phyloP scores from a whole-genome alignment of 2,113 vertebrate genomes.

The rabbit (Oryctolagus cuniculus) region DNA sequence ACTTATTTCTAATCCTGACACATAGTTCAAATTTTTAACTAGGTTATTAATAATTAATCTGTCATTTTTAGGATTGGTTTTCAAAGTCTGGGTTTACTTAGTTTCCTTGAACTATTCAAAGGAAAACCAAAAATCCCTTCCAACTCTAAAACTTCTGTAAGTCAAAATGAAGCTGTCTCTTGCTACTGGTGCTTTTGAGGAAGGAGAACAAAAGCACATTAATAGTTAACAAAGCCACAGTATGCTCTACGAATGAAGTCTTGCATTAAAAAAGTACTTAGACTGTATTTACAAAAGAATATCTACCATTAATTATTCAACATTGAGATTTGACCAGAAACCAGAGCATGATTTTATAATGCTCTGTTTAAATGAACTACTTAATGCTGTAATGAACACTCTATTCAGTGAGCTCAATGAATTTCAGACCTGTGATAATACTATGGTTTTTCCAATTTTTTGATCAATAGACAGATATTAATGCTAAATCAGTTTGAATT shows the following conservation, averaged over 20 bases:
- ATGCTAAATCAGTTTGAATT: slow-evolving; percentile 73
- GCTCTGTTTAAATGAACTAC: slow-evolving; percentile 83
- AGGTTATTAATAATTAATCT: slow-evolving; percentile 42
- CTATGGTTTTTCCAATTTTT: slow-evolving; percentile 74
- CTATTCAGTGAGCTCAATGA: slow-evolving; percentile 56
- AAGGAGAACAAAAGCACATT: slow-evolving; percentile 67
- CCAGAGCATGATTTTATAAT: slow-evolving; percentile 77
- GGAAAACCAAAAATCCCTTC: slow-evolving; percentile 53
- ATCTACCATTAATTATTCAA: slow-evolving; percentile 71
- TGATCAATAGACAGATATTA: slow-evolving; percentile 81
- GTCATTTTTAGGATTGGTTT: slow-evolving; percentile 18
- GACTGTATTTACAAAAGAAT: slow-evolving; percentile 75
- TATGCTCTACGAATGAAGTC: slow-evolving; percentile 66
- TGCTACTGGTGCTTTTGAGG: slow-evolving; percentile 49
- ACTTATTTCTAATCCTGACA: slow-evolving; percentile 46
- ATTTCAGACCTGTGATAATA: slow-evolving; percentile 75
- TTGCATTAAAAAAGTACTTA: slow-evolving; percentile 74
- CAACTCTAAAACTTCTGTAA: slow-evolving; percentile 24
- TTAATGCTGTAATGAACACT: slow-evolving; percentile 77
- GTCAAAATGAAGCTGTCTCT: slow-evolving; percentile 53
- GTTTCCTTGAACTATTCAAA: slow-evolving; percentile 47
- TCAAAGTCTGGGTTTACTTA: neutral
- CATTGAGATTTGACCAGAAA: slow-evolving; percentile 83
- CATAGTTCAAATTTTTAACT: slow-evolving; percentile 43
- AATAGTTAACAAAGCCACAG: slow-evolving; percentile 79